Conservation (phyloP, 1,140 invertebrate species). For the Zophobas morio region DNA sequence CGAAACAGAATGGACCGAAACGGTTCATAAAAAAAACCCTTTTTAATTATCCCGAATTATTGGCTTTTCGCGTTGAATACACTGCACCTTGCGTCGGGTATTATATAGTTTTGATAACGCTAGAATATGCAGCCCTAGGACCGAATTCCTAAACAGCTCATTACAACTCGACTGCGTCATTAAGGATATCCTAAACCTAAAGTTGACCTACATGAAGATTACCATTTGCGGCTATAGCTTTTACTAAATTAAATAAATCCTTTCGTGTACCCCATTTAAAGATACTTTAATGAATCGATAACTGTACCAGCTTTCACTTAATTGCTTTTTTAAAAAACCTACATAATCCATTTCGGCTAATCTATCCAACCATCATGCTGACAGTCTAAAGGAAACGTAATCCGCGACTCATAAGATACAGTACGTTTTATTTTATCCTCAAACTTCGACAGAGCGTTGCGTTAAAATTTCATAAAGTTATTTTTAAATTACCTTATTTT, state of each 20-base stretch:
- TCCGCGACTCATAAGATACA: too few species aligned
- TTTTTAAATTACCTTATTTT: too few species aligned
- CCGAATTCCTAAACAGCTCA: constrained; percentile 39
- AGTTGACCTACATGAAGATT: constrained; percentile 42
- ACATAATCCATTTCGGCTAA: background rate
- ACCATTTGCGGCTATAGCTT: constrained; percentile 33
- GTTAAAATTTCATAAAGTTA: too few species aligned
- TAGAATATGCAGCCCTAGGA: constrained; percentile 34
- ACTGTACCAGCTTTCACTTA: constrained; percentile 13
- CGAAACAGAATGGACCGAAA: constrained; percentile 24
- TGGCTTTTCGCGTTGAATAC: constrained; percentile 22
- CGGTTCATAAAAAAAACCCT: constrained; percentile 27
- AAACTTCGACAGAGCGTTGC: too few species aligned
- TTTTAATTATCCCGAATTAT: constrained; percentile 41
- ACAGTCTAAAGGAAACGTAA: background rate
- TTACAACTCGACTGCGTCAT: constrained; percentile 43
- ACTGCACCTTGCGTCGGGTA: constrained; percentile 12
- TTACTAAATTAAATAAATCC: constrained; percentile 40
- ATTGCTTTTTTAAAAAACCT: constrained; percentile 11
- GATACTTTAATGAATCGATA: constrained; percentile 8
- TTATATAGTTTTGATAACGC: constrained; percentile 29
- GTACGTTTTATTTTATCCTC: too few species aligned
- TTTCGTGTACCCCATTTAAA: constrained; percentile 26
- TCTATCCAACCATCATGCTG: background rate
- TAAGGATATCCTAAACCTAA: constrained; percentile 47